Conservation (phyloP, 2,888 invertebrate species). For the Diadegma fenestrale region DNA sequence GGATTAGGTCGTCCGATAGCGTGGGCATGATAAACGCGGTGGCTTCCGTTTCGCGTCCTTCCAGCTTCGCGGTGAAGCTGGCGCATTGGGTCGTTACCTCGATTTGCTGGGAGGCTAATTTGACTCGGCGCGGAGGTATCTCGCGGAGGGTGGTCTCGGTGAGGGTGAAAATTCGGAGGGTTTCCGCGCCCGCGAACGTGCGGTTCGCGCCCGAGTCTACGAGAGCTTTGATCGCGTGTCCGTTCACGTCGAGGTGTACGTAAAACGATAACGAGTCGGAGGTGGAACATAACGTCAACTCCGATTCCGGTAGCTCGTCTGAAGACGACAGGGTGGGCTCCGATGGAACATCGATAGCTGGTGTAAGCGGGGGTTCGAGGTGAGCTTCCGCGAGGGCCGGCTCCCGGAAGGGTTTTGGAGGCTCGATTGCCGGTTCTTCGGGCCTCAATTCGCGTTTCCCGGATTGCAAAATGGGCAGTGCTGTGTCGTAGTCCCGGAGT, state of each 20-base stretch:
- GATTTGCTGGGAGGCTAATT: background rate
- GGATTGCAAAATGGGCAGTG: slow-evolving; percentile 31
- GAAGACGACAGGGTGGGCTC: background rate
- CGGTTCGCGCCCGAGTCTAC: slow-evolving; percentile 41
- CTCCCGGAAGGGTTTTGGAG: background rate
- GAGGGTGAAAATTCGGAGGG: background rate
- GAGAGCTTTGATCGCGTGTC: slow-evolving; percentile 14
- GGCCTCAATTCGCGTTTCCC: slow-evolving; percentile 19
- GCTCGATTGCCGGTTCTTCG: slow-evolving; percentile 6
- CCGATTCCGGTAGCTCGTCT: background rate
- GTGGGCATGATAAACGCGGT: slow-evolving; percentile 8
- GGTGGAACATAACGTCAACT: background rate
- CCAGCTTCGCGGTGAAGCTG: background rate
- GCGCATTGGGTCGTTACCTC: background rate
- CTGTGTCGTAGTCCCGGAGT: slow-evolving; percentile 5
- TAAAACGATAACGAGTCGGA: slow-evolving; percentile 2
- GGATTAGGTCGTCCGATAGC: slow-evolving; percentile 40
- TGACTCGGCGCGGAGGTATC: background rate
- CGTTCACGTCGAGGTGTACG: slow-evolving; percentile 4
- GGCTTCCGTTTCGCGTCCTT: background rate
- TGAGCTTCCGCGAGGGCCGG: background rate
- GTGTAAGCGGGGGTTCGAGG: background rate
- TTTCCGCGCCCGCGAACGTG: slow-evolving; percentile 6
- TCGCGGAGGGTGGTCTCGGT: background rate
- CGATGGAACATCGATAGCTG: background rate